phyloP scores from a whole-genome alignment of 92 coral and sea anemone genomes.

The Porites cylindrica region DNA sequence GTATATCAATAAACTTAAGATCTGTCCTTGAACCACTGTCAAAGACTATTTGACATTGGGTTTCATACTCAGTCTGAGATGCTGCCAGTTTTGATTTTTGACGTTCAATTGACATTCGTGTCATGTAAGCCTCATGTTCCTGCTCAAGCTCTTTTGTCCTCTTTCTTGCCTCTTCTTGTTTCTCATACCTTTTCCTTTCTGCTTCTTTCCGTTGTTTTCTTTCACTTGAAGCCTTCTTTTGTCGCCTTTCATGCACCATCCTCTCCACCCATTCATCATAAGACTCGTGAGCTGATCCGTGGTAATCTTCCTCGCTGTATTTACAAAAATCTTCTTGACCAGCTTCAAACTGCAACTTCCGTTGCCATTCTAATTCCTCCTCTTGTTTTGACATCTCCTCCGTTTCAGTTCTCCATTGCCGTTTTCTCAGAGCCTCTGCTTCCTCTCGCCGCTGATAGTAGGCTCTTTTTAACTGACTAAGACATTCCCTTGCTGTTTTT shows the following conservation, averaged over 20 bases:
- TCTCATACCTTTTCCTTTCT: constrained; percentile 4
- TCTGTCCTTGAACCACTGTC: constrained; percentile 2
- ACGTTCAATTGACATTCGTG: constrained; percentile 56
- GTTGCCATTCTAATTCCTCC: constrained; percentile 86
- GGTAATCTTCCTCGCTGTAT: constrained; percentile 55
- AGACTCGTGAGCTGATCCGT: constrained; percentile 61
- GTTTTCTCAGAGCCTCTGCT: constrained; percentile 42
- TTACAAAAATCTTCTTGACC: constrained; percentile 70
- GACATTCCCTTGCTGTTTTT: constrained; percentile 65
- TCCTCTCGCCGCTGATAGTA: constrained; percentile 33
- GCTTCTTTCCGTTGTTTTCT: constrained; percentile 42
- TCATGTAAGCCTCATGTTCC: constrained; percentile 80
- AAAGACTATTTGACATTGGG: constrained; percentile 70
- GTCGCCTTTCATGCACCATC: constrained; percentile 67
- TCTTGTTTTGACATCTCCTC: constrained; percentile 35
- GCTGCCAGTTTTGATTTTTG: constrained; percentile 31
- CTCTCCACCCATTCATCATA: constrained; percentile 94
- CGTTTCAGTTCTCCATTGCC: constrained; percentile 40
- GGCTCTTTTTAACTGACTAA: constrained; percentile 56
- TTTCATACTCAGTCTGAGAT: constrained; percentile 71
- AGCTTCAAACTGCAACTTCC: constrained; percentile 81
- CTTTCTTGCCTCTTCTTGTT: constrained; percentile 59
- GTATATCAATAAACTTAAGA: constrained; percentile 68
- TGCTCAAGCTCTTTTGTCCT: constrained; percentile 72
- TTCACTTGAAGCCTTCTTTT: constrained; percentile 29